A percentile compares a stretch with the other conserved stretches of the same genome.
Conservation (phyloP, 2,797 vertebrate genomes). For the Peromyscus nudipes region DNA sequence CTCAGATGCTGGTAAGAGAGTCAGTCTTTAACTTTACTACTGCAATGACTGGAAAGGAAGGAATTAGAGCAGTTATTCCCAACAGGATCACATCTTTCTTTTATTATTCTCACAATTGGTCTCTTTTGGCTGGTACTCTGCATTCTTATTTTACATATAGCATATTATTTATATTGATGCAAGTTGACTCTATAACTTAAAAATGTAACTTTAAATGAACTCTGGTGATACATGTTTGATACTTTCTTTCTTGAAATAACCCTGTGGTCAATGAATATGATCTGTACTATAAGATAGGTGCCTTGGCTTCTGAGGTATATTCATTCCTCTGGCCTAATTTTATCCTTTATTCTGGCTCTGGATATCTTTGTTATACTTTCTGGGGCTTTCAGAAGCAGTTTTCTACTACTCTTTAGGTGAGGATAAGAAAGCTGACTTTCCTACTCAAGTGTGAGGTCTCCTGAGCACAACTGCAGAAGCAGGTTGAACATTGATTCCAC, state of each 20-base stretch:
- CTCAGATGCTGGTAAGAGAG: constrained; percentile 77
- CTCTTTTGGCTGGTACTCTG: constrained; percentile 51
- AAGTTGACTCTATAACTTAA: constrained; percentile 43
- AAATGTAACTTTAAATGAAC: constrained; percentile 47
- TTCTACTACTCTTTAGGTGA: not conserved
- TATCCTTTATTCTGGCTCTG: not conserved
- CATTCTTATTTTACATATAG: constrained; percentile 66
- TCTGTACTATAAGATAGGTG: not conserved
- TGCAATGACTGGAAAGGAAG: constrained; percentile 62
- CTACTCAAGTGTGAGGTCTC: not conserved
- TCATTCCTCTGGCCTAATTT: not conserved
- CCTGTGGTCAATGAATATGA: not conserved
- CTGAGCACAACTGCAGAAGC: not conserved
- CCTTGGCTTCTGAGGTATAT: not conserved
- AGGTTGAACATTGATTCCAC: not conserved
- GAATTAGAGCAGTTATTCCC: constrained; percentile 75
- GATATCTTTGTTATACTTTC: not conserved
- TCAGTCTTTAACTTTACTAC: constrained; percentile 54
- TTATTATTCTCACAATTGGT: constrained; percentile 31
- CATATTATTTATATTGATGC: constrained; percentile 75
- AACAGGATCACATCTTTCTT: constrained; percentile 65
- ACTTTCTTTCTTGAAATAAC: not conserved
- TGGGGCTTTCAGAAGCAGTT: not conserved
- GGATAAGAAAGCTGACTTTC: not conserved
- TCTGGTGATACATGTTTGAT: not conserved